A percentile compares a stretch with the other conserved stretches of the same genome.
Evolutionary conservation across 2,113 vertebrate species (phyloP).

Genomic region (Willisornis vidua): DNA sequence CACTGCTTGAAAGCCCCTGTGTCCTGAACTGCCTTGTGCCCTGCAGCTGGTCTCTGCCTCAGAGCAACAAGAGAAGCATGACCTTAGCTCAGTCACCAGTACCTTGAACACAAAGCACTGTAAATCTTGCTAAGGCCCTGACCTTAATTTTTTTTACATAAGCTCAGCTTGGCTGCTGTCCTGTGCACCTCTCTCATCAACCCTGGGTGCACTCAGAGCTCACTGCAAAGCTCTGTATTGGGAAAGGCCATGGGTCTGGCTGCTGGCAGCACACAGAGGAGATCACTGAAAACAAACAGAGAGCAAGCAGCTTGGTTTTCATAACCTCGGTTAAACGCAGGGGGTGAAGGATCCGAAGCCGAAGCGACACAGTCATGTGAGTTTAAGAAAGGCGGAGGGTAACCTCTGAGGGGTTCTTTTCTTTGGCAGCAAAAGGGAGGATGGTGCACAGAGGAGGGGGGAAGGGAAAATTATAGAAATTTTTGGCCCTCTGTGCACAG

Average conservation of each 20-base stretch:
- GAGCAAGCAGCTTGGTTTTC: slow-evolving; percentile 44
- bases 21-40: neutral
- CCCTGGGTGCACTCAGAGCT: neutral
- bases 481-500: neutral
- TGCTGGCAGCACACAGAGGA: slow-evolving; percentile 39
- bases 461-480: neutral
- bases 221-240: neutral
- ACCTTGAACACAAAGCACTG: neutral
- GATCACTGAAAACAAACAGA: slow-evolving; percentile 67
- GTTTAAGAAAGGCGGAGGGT: slow-evolving; percentile 25
- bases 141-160: slow-evolving; percentile 26
- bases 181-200: neutral
- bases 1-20: neutral
- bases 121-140: neutral
- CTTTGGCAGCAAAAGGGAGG: slow-evolving; percentile 46
- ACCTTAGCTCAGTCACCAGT: neutral
- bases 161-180: neutral
- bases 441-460: neutral
- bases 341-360: slow-evolving; percentile 41
- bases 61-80: neutral
- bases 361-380: neutral
- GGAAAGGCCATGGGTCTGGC: slow-evolving; percentile 17
- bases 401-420: slow-evolving; percentile 56
- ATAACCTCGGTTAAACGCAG: slow-evolving; percentile 57
- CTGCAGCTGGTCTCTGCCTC: neutral